Evolutionary conservation across 2,797 vertebrate genomes (phyloP).

Genomic region (Hydrophis major): DNA sequence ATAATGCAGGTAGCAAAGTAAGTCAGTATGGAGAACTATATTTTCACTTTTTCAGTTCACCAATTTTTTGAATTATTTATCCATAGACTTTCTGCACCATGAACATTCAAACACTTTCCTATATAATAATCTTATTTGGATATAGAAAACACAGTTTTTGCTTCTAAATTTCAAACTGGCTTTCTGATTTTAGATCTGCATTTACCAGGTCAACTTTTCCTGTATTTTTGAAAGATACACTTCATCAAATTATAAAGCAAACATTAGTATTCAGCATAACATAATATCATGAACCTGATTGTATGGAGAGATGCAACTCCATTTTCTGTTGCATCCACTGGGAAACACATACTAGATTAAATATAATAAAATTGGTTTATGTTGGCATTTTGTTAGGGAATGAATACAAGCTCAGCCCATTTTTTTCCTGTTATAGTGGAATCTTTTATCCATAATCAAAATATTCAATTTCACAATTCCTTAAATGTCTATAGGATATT

Average conservation of each 20-base stretch:
- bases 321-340: background rate
- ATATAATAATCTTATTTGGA: background rate
- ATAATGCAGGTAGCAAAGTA: background rate
- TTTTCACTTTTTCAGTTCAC: background rate
- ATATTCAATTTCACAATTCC: background rate
- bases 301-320: background rate
- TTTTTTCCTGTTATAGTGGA: background rate
- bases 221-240: background rate
- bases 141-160: background rate
- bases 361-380: background rate
- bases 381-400: background rate
- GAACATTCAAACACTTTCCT: background rate
- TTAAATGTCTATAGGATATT: background rate
- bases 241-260: background rate
- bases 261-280: background rate
- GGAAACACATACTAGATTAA: background rate
- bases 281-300: background rate
- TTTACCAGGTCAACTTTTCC: background rate
- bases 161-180: background rate
- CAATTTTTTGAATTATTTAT: background rate
- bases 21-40: background rate
- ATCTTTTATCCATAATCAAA: background rate
- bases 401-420: background rate
- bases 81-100: background rate
- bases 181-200: background rate